A percentile compares a stretch with the other conserved stretches of the same genome.
These are phyloP conservation scores for Contarinia nasturtii DNA, from an alignment of 1,140 invertebrate genomes.

Conservation along the genomic window DNA sequence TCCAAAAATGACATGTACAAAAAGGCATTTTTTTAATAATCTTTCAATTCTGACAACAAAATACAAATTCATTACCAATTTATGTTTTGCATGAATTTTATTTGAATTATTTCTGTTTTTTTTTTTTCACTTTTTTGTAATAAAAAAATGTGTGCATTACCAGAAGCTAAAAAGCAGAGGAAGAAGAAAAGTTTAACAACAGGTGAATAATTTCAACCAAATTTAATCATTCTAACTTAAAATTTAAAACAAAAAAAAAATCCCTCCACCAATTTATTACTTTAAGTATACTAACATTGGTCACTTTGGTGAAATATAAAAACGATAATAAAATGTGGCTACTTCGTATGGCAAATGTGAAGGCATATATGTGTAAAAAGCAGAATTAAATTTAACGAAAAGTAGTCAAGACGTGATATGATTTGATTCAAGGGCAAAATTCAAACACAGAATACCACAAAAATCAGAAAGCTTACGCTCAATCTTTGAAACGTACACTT, in stretches of 20 bases:
- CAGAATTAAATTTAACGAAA: neutral
- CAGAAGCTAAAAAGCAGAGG: constrained; percentile 84
- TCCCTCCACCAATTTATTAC: neutral
- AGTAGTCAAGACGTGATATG: neutral
- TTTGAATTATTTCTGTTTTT: constrained; percentile 3
- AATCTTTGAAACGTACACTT: no score
- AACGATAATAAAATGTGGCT: no score
- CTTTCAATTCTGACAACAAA: constrained; percentile 25
- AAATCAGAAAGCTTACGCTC: no score
- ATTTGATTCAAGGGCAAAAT: neutral
- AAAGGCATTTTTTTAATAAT: constrained; percentile 25
- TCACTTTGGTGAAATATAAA: no score
- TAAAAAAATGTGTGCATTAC: constrained; percentile 6
- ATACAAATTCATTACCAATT: constrained; percentile 13
- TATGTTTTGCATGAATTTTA: constrained; percentile 10
- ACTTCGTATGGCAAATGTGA: no score
- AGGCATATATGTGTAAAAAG: no score
- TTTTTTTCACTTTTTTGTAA: constrained; percentile 2
- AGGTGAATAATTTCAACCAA: constrained; percentile 36
- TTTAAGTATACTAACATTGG: neutral
- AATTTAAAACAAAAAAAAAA: constrained; percentile 2
- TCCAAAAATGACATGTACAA: constrained; percentile 18
- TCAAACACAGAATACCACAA: neutral
- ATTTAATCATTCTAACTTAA: constrained; percentile 3
- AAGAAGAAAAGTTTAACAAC: constrained; percentile 63